phyloP scores from a whole-genome alignment of 2,888 invertebrate genomes.

The Lymantria dispar region DNA sequence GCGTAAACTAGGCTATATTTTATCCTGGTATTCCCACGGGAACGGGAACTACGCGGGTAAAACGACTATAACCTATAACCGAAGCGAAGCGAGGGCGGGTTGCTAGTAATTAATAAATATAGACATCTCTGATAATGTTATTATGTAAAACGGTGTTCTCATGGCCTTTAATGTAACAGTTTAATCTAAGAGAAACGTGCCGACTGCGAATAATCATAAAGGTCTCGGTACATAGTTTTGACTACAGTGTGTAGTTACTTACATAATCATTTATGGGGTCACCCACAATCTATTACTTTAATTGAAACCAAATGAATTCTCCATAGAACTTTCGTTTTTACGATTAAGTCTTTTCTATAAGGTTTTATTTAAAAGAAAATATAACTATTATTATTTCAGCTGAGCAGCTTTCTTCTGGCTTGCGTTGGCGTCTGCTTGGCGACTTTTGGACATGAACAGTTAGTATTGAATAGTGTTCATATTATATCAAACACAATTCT shows the following conservation, averaged over 20 bases:
- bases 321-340: not conserved
- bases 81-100: too few relatives aligned
- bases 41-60: too few relatives aligned
- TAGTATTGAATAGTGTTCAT: conserved; percentile 56
- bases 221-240: conserved; percentile 28
- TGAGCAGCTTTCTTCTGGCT: conserved; percentile 71
- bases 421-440: conserved; percentile 72
- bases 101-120: too few relatives aligned
- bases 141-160: not conserved
- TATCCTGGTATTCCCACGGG: too few relatives aligned
- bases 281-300: conserved; percentile 3
- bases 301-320: too few relatives aligned
- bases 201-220: conserved; percentile 2
- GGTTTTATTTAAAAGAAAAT: not conserved
- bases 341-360: not conserved
- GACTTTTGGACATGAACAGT: conserved; percentile 80
- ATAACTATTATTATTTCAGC: conserved; percentile 67
- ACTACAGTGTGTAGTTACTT: conserved; percentile 14
- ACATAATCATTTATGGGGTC: conserved; percentile 23
- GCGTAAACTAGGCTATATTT: too few relatives aligned
- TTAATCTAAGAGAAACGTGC: not conserved
- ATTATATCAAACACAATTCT: conserved; percentile 21
- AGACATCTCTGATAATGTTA: not conserved
- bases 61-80: too few relatives aligned
- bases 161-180: not conserved